Percentiles rank a stretch among this genome's conserved stretches.
These are phyloP conservation scores for Oryzias melastigma DNA, from an alignment of 2,113 vertebrate genomes.

Conservation along the genomic window DNA sequence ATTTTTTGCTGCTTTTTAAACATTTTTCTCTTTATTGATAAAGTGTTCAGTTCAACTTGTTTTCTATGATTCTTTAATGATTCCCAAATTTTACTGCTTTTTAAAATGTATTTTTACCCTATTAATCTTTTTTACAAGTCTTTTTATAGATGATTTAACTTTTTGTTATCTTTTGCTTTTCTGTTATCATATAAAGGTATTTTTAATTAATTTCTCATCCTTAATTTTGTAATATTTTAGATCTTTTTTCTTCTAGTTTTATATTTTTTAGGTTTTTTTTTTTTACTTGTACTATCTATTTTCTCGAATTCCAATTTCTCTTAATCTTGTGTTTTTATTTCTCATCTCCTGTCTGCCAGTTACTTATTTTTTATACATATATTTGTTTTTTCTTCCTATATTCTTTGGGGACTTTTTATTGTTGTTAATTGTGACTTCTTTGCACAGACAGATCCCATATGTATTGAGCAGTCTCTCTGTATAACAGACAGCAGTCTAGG, in stretches of 20 bases:
- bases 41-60: no score
- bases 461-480: conserved; percentile 31
- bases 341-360: neutral
- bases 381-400: neutral
- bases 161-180: neutral
- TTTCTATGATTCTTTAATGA: no score
- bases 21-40: no score
- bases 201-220: neutral
- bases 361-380: neutral
- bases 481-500: conserved; percentile 52
- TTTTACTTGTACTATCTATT: neutral
- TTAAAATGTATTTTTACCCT: neutral
- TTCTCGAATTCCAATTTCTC: neutral
- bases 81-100: neutral
- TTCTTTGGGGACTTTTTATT: neutral
- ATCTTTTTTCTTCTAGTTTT: neutral
- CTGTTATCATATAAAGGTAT: neutral
- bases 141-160: neutral
- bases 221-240: no score
- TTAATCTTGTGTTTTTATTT: neutral
- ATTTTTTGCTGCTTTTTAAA: no score
- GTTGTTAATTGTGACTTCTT: neutral
- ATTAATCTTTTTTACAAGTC: neutral
- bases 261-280: neutral
- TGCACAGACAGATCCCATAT: conserved; percentile 17